These are phyloP conservation scores for Patella ulyssiponensis DNA, from an alignment of 2,888 invertebrate species.

Conservation along the genomic window DNA sequence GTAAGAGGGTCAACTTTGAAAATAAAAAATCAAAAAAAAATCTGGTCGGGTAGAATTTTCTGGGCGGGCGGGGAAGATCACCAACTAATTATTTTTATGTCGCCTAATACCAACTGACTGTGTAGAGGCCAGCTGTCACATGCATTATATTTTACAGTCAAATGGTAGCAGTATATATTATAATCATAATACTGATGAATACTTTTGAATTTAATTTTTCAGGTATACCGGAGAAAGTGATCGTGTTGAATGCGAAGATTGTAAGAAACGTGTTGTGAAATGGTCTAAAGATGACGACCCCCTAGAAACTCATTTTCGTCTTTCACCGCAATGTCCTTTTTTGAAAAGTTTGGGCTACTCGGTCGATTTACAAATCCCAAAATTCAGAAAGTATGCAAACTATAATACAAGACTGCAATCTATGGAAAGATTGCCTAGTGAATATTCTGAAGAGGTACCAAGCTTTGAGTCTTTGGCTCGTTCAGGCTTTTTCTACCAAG, in stretches of 20 bases:
- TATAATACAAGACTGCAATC: conserved; percentile 2
- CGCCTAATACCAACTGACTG: too few species aligned
- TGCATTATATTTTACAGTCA: too few species aligned
- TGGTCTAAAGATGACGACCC: conserved; percentile 20
- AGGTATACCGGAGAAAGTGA: not conserved
- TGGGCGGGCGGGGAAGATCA: too few species aligned
- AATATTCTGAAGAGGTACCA: not conserved
- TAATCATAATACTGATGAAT: too few species aligned
- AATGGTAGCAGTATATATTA: too few species aligned
- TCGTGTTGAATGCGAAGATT: conserved; percentile 21
- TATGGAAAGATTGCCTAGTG: not conserved
- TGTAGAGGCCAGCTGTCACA: too few species aligned
- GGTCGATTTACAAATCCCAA: not conserved
- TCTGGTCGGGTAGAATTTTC: too few species aligned
- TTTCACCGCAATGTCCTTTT: not conserved
- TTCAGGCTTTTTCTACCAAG: conserved; percentile 2
- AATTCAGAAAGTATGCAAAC: not conserved
- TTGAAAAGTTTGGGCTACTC: not conserved
- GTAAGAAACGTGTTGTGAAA: conserved; percentile 12
- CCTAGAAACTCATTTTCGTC: conserved; percentile 7
- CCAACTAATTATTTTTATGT: too few species aligned
- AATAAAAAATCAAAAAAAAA: too few species aligned
- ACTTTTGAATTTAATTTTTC: not conserved
- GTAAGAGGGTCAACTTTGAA: too few species aligned
- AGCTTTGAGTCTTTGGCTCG: not conserved